Evolutionary conservation across 2,113 vertebrate species (phyloP).

Genomic region (Percopsis transmontana): DNA sequence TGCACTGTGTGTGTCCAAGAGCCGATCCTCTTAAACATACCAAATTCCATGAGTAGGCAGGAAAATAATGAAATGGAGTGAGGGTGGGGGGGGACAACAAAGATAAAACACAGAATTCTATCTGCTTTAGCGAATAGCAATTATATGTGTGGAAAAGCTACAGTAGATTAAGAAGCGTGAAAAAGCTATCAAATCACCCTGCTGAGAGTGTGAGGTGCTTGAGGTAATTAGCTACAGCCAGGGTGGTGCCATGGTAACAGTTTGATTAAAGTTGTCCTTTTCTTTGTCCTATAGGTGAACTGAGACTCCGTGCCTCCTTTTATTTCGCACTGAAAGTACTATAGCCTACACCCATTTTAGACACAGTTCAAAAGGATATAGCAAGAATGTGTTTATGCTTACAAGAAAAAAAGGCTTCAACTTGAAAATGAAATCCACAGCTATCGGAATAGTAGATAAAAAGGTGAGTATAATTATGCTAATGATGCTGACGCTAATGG

Average conservation of each 20-base stretch:
- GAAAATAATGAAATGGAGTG: conserved; percentile 16
- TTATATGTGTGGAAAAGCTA: conserved; percentile 35
- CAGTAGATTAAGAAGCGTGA: conserved; percentile 49
- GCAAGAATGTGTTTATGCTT: conserved; percentile 5
- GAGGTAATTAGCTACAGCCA: conserved; percentile 44
- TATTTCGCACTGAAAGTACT: conserved; percentile 2
- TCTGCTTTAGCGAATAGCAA: conserved; percentile 19
- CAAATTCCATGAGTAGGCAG: conserved; percentile 37
- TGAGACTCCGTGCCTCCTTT: conserved; percentile 19
- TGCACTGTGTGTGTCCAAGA: conserved; percentile 23
- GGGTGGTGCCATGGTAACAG: conserved; percentile 35
- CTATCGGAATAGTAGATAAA: not conserved
- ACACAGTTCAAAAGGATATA: no score
- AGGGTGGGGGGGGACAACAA: not conserved
- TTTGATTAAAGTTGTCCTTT: conserved; percentile 25
- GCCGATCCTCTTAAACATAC: conserved; percentile 54
- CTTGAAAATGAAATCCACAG: not conserved
- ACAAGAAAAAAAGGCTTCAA: conserved; percentile 6
- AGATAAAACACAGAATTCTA: conserved; percentile 26
- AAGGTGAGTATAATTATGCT: conserved; percentile 4
- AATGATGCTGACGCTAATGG: conserved; percentile 8
- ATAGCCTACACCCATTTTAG: not conserved
- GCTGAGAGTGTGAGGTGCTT: conserved; percentile 34
- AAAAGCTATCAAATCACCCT: conserved; percentile 17
- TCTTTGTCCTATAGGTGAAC: not conserved